These are phyloP conservation scores for Daktulosphaira vitifoliae DNA, from an alignment of 1,140 invertebrate species.

Conservation along the genomic window DNA sequence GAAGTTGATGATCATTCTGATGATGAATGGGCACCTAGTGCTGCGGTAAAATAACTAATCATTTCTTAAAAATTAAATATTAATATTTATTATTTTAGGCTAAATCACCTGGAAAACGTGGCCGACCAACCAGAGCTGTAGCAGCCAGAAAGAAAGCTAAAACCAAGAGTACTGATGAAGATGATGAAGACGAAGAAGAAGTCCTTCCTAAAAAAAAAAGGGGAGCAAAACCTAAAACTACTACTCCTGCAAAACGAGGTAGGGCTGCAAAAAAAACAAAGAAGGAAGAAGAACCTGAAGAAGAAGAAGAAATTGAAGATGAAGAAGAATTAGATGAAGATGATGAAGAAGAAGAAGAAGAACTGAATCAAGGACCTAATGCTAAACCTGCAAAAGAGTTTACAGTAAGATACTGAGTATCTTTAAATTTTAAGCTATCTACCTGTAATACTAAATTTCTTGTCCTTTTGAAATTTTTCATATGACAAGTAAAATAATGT, in stretches of 20 bases:
- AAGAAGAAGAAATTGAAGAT: conserved; percentile 44
- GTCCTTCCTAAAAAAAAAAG: conserved; percentile 26
- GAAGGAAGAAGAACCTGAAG: conserved; percentile 40
- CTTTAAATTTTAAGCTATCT: too few relatives aligned
- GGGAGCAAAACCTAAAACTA: conserved; percentile 21
- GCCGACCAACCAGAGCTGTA: conserved; percentile 18
- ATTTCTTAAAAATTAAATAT: background rate
- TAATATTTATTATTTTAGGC: conserved; percentile 7
- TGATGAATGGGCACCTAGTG: conserved; percentile 36
- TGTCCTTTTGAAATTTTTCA: too few relatives aligned
- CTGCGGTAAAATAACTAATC: conserved; percentile 21
- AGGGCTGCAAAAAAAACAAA: conserved; percentile 28
- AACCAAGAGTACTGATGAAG: conserved; percentile 21
- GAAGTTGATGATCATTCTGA: conserved; percentile 36
- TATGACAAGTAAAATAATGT: too few relatives aligned
- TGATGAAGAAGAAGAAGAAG: conserved; percentile 46
- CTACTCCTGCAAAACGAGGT: conserved; percentile 3
- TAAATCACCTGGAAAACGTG: conserved; percentile 9
- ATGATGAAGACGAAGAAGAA: conserved; percentile 32
- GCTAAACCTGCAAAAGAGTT: conserved; percentile 46
- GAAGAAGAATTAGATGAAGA: conserved; percentile 45
- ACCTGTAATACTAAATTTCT: background rate
- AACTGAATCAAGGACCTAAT: conserved; percentile 45
- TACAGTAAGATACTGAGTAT: conserved; percentile 44
- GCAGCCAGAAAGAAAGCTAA: conserved; percentile 30